Base-by-base conservation (phyloP, 2,888 invertebrate genomes). In the Hetaerina titia region DNA sequence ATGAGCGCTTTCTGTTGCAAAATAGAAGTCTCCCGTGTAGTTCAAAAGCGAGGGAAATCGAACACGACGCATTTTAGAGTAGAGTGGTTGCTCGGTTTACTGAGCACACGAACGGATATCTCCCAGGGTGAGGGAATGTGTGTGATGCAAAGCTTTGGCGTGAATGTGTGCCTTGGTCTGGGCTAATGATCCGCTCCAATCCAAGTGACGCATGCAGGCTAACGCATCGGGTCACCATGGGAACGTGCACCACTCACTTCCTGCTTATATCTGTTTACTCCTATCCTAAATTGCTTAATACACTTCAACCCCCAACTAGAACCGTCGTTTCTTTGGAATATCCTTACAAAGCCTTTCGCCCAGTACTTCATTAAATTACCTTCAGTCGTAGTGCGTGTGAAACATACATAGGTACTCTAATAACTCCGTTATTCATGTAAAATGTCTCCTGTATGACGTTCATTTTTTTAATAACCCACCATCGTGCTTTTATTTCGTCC, bases 171-270 rank as follows among this genome's bases (percentile, higher is more conserved):
- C 69, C 56, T 45, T 64, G 56, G 69, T 64, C 60, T n/a, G 60
- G 81, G n/a, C 64, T 92, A 92, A 92, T 92, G 92, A 92, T 92
- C 92, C 56, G 69, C 69, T 45, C 92, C 92, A 92, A 92, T 92
- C 92, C 69, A 69, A 74, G 69, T 92, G 92, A 92, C 92, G 92
- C 64, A 90, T 64, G 63, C 90, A 63, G 64, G 56, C 92, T 45
- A 64, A 69, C 64, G 92, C 64, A 90, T 64, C 63, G 63, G 64
- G 63, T 56, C 31, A 22, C 69, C 92, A 56, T n/a, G 92, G 22
- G 58, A 57, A 89, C 58, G 81, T 11, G 22, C 89, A 2, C 89
- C 22, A 56, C 57, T 57, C 11, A 81, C 81, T 81, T 81, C 81
- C 81, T 31, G 25, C 81, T 81, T 31, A 81, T 81, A 81, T 31